Evolutionary conservation across 2,888 invertebrate genomes (phyloP).

Genomic region (Ophion slaviceki): DNA sequence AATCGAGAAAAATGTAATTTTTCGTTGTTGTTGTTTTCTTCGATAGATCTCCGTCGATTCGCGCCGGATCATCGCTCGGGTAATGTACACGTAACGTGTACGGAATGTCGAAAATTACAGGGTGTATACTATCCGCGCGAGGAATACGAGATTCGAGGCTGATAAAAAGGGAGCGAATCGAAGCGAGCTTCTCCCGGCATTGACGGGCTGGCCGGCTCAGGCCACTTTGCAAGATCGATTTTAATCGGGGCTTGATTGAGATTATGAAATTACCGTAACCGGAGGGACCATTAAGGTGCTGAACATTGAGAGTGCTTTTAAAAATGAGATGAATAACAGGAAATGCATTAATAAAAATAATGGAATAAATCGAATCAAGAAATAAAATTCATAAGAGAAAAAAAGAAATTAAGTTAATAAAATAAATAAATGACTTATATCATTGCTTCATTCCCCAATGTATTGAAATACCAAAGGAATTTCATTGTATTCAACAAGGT

Average conservation of each 20-base stretch:
- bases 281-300: conserved; percentile 52
- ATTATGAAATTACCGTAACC: conserved; percentile 76
- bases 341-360: not conserved
- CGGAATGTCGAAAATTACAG: conserved; percentile 81
- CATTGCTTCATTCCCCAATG: not conserved
- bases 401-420: not conserved
- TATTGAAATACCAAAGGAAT: not conserved
- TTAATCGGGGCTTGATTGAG: conserved; percentile 78
- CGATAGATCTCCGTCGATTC: conserved; percentile 76
- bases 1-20: conserved; percentile 74
- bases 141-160: conserved; percentile 78
- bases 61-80: conserved; percentile 75
- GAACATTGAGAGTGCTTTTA: not conserved
- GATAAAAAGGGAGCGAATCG: conserved; percentile 69
- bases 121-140: conserved; percentile 77
- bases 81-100: conserved; percentile 73
- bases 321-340: not conserved
- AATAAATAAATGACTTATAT: not conserved
- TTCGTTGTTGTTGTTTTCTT: not conserved
- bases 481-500: too few relatives aligned
- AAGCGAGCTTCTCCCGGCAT: not conserved
- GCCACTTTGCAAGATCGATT: conserved; percentile 78
- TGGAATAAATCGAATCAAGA: not conserved
- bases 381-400: not conserved
- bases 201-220: conserved; percentile 18